A percentile compares a stretch with the other conserved stretches of the same genome.
These are phyloP conservation scores for Chloroceryle aenea DNA, from an alignment of 2,113 vertebrate genomes.

Conservation along the genomic window DNA sequence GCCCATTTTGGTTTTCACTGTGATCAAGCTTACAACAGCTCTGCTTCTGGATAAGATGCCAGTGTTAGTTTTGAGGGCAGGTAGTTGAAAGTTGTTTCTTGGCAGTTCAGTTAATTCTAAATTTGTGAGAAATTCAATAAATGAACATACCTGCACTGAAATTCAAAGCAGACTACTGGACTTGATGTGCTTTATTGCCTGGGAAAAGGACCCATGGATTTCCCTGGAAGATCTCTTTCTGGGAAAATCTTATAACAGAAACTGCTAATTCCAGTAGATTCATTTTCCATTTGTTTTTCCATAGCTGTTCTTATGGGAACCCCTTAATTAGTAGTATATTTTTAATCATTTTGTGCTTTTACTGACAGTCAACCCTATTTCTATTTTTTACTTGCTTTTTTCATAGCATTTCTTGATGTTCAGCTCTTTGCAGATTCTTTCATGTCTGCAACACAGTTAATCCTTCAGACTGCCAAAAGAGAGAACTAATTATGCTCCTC, in stretches of 20 bases:
- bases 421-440: not conserved
- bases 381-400: constrained; percentile 24
- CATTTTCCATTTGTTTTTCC: constrained; percentile 45
- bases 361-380: not conserved
- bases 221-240: not conserved
- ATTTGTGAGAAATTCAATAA: not conserved
- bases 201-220: constrained; percentile 1
- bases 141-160: not conserved
- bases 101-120: not conserved
- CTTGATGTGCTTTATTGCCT: not conserved
- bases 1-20: not conserved
- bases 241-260: constrained; percentile 37
- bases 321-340: not conserved
- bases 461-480: not conserved
- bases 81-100: not conserved
- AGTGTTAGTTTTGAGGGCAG: not conserved
- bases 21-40: not conserved
- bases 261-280: constrained; percentile 21
- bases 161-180: not conserved
- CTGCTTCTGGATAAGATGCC: not conserved
- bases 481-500: not conserved
- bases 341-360: constrained; percentile 9
- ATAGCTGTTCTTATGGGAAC: not conserved
- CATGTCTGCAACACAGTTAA: not conserved
- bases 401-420: not conserved